Conservation (phyloP, 2,113 vertebrate species). For the Hydrochoerus hydrochaeris region DNA sequence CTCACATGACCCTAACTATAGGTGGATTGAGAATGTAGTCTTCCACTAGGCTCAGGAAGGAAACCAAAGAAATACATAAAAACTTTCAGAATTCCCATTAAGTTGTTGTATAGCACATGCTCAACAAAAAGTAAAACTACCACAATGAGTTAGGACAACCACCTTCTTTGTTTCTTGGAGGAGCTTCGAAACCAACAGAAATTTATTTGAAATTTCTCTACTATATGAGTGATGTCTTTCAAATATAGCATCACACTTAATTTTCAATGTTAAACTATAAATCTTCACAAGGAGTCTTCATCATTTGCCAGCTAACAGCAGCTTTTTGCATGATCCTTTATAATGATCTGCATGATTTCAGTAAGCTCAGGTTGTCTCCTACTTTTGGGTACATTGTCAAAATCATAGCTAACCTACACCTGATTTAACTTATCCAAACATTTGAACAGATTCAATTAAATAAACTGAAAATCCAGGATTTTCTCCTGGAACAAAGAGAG, state of each 20-base stretch:
- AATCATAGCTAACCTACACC: background rate
- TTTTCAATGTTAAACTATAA: conserved; percentile 10
- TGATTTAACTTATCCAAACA: background rate
- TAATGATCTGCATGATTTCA: background rate
- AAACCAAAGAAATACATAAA: background rate
- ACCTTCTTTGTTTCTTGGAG: background rate
- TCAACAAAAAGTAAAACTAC: background rate
- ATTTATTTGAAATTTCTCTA: background rate
- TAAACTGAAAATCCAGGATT: background rate
- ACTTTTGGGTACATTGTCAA: background rate
- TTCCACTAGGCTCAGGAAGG: background rate
- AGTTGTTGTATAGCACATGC: background rate
- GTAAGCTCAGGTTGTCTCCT: background rate
- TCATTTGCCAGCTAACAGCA: background rate
- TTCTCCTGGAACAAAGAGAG: background rate
- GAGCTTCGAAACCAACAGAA: background rate
- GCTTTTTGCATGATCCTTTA: background rate
- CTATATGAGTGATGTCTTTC: background rate
- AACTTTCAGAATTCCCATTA: background rate
- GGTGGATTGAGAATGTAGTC: background rate
- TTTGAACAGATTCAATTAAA: background rate
- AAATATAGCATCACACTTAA: background rate
- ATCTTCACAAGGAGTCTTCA: background rate
- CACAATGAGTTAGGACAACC: background rate
- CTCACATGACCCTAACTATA: background rate